phyloP scores from a whole-genome alignment of 2,888 invertebrate species.

The Drosophila merina region DNA sequence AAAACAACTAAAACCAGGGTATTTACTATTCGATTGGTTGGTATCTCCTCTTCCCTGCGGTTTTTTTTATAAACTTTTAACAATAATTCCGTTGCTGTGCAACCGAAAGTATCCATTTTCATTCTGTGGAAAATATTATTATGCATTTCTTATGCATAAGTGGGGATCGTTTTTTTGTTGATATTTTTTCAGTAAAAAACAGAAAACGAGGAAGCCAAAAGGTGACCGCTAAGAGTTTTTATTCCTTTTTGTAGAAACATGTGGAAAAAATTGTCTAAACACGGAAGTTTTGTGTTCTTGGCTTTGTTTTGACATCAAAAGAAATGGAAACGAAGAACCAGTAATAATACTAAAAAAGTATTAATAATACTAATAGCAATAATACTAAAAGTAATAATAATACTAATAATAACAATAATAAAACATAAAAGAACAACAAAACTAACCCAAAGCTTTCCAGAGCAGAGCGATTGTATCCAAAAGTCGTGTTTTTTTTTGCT shows the following conservation, averaged over 20 bases:
- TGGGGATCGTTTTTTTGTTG: background rate
- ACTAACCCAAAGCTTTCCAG: background rate
- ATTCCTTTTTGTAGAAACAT: too few relatives aligned
- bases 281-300: too few relatives aligned
- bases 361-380: conserved; percentile 23
- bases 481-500: conserved; percentile 46
- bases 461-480: conserved; percentile 19
- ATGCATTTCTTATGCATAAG: conserved; percentile 12
- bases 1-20: background rate
- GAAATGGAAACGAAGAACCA: conserved; percentile 59
- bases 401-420: conserved; percentile 10
- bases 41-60: conserved; percentile 30
- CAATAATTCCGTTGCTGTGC: conserved; percentile 46
- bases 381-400: conserved; percentile 18
- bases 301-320: conserved; percentile 64
- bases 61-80: conserved; percentile 56
- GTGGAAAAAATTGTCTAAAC: too few relatives aligned
- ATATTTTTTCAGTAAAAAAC: too few relatives aligned
- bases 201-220: too few relatives aligned
- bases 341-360: conserved; percentile 11
- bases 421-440: conserved; percentile 1
- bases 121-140: conserved; percentile 57
- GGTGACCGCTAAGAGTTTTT: too few relatives aligned
- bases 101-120: conserved; percentile 29
- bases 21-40: conserved; percentile 7